Evolutionary conservation across 2,113 vertebrate species (phyloP), one percentile per base, ranked within the genome.

Genomic region (Asarcornis scutulata): DNA sequence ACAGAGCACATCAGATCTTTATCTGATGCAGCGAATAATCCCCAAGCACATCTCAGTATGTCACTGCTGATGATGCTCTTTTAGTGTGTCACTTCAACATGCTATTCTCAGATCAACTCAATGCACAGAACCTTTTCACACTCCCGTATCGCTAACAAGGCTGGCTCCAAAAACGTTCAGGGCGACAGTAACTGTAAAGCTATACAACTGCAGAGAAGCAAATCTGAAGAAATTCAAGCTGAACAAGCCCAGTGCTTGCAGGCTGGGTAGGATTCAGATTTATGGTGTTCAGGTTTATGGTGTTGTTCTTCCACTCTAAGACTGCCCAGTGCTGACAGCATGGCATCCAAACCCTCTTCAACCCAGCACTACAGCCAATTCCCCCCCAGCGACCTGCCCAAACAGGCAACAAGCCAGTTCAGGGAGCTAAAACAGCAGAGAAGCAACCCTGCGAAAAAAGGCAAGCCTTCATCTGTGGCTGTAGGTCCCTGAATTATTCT

Each of bases 21-120:
- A 89, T 92, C 94, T 92, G 91, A 79, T 77, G 46, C 68, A 80
- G 72, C 2, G 1, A 93, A 96, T 81, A 95, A 91, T 88, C 89
- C 94, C 94, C 93, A 94, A 96, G 88, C 88, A 64, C 27, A 77
- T 93, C 84, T 71, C 93, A 46, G 55, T 56, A 50, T 97, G 84
- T 71, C 78, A 89, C 82, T 91, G 83, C 42, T 81, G 89, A 11
- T 87, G 75, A 90, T 83, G 68, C 72, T 83, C 83, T 91, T 95
- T 94, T 67, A 93, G 87, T 46, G 55, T 77, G 72, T 93, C 94
- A 91, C 67, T 96, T 95, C 89, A 77, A 83, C 82, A 91, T 2
- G 42, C 72, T 59, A 86, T 68, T 95, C 92, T 91, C 95, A 91
- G 77, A 94, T 84, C 80, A 93, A 2, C 80, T 32, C 31, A 83